Evolutionary conservation across 2,797 vertebrate species (phyloP), one percentile per base, ranked within the genome.

Genomic region (Neopelma chrysocephalum): DNA sequence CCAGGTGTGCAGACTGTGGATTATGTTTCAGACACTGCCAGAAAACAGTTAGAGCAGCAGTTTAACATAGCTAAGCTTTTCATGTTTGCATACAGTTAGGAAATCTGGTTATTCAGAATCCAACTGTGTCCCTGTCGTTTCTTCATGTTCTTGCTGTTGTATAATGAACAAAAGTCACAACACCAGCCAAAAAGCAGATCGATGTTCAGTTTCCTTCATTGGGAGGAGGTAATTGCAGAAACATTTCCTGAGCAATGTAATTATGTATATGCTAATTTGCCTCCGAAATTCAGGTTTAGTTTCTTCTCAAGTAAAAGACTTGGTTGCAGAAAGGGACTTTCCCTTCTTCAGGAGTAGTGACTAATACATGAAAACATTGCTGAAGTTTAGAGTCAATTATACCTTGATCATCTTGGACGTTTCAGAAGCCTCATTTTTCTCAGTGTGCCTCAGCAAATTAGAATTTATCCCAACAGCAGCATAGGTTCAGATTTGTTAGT

Each of bases 41-140:
- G 88, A 43, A 94, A 93, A 70, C 90, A 85, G 87, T 65, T 51
- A 87, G 53, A 92, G 70, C 77, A 93, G 91, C 77, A 90, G 73
- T 89, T 94, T 77, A 90, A 77, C 32, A 29, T 84, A 80, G 56
- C 88, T 90, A 80, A 89, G 80, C 53, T 64, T 95, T 87, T 87
- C 23, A 6, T 93, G 88, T 97, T 94, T 95, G 60, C 85, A 87
- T 45, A 87, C 81, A 94, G 82, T 62, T 82, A 82, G 77, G 77
- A 94, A 96, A 94, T 78, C 60, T 87, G 85, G 94, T 90, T 97
- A 82, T 90, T 94, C 64, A n/a, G 82, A 73, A 86, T 94, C 94
- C 90, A 86, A 19, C 93, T 94, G 91, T 61, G 91, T 90, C 84
- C 84, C 75, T 11, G 32, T 79, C 3, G 0, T 80, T 96, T 82